A percentile compares a stretch with the other conserved stretches of the same genome.
These are phyloP conservation scores for Muschampia plurimacula DNA, from an alignment of 2,888 invertebrate species.

Conservation along the genomic window DNA sequence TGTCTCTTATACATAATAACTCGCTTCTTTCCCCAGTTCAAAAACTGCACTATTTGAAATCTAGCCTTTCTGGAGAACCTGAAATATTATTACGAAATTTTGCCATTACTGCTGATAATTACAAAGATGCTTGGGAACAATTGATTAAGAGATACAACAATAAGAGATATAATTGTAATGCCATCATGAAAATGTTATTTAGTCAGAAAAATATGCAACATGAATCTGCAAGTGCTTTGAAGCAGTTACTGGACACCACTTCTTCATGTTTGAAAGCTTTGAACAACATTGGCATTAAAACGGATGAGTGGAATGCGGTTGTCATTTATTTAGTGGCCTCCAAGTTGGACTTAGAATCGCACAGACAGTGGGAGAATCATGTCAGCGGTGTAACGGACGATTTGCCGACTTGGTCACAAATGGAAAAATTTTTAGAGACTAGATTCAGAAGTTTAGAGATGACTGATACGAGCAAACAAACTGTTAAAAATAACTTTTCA, in stretches of 20 bases:
- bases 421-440: constrained; percentile 36
- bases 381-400: constrained; percentile 1
- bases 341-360: constrained; percentile 36
- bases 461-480: background rate
- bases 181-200: background rate
- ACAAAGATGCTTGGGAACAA: constrained; percentile 43
- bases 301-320: constrained; percentile 36
- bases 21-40: constrained; percentile 40
- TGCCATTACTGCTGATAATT: constrained; percentile 43
- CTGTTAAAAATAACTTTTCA: background rate
- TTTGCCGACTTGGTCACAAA: constrained; percentile 29
- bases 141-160: constrained; percentile 40
- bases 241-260: background rate
- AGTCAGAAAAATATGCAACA: constrained; percentile 1
- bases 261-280: constrained; percentile 1
- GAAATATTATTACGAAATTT: constrained; percentile 28
- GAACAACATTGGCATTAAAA: constrained; percentile 4
- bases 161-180: constrained; percentile 41
- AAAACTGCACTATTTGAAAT: constrained; percentile 48
- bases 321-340: constrained; percentile 36
- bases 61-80: constrained; percentile 36
- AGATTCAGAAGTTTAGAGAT: constrained; percentile 42
- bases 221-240: background rate
- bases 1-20: constrained; percentile 43
- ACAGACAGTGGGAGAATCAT: constrained; percentile 16